These are phyloP conservation scores for Crotalus helleri DNA, from an alignment of 2,113 vertebrate genomes.

Conservation along the genomic window DNA sequence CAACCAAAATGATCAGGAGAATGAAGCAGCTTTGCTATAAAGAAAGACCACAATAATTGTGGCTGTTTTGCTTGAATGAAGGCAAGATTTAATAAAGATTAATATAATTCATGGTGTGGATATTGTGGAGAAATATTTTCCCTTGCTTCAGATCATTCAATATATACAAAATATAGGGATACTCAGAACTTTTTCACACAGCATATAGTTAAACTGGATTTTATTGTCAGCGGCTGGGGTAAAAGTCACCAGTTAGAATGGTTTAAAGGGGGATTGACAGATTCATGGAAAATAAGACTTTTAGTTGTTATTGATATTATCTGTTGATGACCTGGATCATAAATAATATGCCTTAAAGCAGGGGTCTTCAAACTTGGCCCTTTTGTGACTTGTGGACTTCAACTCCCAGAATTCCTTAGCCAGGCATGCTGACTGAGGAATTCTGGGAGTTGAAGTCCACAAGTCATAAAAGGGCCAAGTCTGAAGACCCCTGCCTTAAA, in stretches of 20 bases:
- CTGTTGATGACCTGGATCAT: not conserved
- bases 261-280: not conserved
- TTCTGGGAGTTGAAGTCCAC: no score
- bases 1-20: not conserved
- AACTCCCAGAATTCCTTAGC: no score
- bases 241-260: not conserved
- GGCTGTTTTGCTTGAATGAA: not conserved
- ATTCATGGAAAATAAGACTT: not conserved
- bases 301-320: not conserved
- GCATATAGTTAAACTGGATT: not conserved
- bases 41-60: not conserved
- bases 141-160: not conserved
- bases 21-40: not conserved
- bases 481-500: no score
- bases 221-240: not conserved
- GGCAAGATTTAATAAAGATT: not conserved
- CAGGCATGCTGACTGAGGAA: no score
- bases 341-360: not conserved
- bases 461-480: no score
- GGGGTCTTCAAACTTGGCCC: no score
- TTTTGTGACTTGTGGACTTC: no score
- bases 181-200: not conserved
- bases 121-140: not conserved
- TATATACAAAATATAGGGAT: not conserved
- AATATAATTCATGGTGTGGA: not conserved